A percentile compares a stretch with the other conserved stretches of the same genome.
These are phyloP conservation scores for Euzetes globulus DNA, from an alignment of 2,888 invertebrate genomes.

Conservation along the genomic window DNA sequence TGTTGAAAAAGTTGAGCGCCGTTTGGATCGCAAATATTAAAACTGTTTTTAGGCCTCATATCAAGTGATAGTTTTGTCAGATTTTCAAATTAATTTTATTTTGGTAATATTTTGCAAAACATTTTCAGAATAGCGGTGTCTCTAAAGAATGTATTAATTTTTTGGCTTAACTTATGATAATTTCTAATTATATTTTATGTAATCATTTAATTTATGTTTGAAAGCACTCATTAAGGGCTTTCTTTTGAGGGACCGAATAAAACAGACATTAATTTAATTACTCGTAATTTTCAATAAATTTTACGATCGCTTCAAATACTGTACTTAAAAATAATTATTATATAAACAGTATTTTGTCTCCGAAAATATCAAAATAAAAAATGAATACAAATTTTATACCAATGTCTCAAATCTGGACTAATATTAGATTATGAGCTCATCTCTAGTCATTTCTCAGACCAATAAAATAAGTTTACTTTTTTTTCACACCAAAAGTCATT, in stretches of 20 bases:
- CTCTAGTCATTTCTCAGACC: neutral
- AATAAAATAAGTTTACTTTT: neutral
- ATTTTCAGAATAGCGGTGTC: too few relatives aligned
- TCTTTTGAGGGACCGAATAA: neutral
- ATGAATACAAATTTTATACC: neutral
- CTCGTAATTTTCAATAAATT: neutral
- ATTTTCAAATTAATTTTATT: too few relatives aligned
- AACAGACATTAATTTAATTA: neutral
- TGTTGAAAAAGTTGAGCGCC: too few relatives aligned
- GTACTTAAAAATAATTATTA: neutral
- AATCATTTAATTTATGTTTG: neutral
- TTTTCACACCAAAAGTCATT: neutral
- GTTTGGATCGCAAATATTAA: too few relatives aligned
- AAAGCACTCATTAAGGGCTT: too few relatives aligned
- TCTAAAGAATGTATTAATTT: too few relatives aligned
- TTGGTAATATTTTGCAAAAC: too few relatives aligned
- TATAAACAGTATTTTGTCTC: neutral
- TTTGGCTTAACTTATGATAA: too few relatives aligned
- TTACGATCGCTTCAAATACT: neutral
- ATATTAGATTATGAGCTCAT: neutral
- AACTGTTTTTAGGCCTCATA: too few relatives aligned
- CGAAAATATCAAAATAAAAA: neutral
- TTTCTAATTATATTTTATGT: neutral
- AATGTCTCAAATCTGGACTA: neutral
- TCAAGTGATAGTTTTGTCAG: too few relatives aligned